Evolutionary conservation across 2,888 invertebrate genomes (phyloP).

Genomic region (Eremobia ochroleuca): DNA sequence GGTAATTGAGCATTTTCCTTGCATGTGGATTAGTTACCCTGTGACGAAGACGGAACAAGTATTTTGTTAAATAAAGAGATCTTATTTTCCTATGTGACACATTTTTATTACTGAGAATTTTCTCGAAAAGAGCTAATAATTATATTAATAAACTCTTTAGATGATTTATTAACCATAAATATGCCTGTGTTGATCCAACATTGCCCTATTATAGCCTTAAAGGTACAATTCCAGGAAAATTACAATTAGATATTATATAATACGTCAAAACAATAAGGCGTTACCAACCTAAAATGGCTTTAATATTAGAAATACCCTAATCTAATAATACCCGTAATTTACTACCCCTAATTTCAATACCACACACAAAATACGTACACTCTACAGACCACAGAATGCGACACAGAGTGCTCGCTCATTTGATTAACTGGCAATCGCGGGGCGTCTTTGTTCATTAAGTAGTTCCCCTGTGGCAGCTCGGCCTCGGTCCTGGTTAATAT

Average conservation of each 20-base stretch:
- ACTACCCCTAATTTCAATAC: constrained; percentile 12
- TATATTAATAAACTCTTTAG: neutral
- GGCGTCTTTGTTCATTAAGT: constrained; percentile 54
- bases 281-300: neutral
- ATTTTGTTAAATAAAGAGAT: neutral
- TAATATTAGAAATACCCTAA: neutral
- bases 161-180: neutral
- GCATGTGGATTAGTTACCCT: constrained; percentile 4
- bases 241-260: neutral
- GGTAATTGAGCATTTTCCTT: constrained; percentile 10
- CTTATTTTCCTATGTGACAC: neutral
- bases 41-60: neutral
- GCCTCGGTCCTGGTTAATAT: constrained; percentile 19
- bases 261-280: neutral
- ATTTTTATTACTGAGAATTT: neutral
- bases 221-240: neutral
- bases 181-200: neutral
- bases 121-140: neutral
- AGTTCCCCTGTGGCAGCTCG: constrained; percentile 49
- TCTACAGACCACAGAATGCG: constrained; percentile 29
- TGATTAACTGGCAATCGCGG: constrained; percentile 53
- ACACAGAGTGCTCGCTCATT: constrained; percentile 42
- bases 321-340: constrained; percentile 10
- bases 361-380: constrained; percentile 14
- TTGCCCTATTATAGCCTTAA: neutral